Base-by-base conservation (phyloP, 2,888 invertebrate species). In the Drosophila meridiana region DNA sequence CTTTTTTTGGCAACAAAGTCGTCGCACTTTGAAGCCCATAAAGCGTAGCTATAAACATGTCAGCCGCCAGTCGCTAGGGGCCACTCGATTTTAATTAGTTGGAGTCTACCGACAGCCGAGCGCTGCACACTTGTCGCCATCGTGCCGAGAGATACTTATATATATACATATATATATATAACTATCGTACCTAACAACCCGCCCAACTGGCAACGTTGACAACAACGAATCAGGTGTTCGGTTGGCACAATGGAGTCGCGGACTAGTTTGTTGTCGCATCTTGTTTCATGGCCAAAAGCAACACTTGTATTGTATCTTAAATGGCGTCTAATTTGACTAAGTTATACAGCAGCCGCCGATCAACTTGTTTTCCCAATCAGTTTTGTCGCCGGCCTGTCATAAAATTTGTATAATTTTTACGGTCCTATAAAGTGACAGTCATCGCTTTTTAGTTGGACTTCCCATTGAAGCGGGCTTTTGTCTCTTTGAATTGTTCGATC, bases 331-430 rank as follows among this genome's bases (percentile, higher is more conserved):
- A 85, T 85, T 87, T 85, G 85, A 73, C 78, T 84, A 84, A 85
- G 74, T 84, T 85, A 87, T 87, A 69, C 82, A 83, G 65, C 80
- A 78, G 82, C 78, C 80, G 82, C 73, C 76, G 73, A 69, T 76
- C 85, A 82, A 87, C 84, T 84, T 84, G 84, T 87, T 84, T 87
- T 84, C 68, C 83, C 87, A 85, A 87, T 87, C 87, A 85, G 75
- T 87, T 85, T 87, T 80, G 89, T 76, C 90, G 76, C 74, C 72
- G 71, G 73, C 55, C 78, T 82, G 74, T 89, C 85, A 80, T 89
- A 90, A 87, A 84, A 80, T 84, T 87, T 84, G 89, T 88, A 82
- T 86, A 86, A 82, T 87, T 89, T 91, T 87, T 84, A 86, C 79
- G 77, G 81, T 83, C 80, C 69, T 64, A 72, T 74, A 76, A 85